Conservation (phyloP, 2,888 invertebrate species). For the Platycheirus albimanus region DNA sequence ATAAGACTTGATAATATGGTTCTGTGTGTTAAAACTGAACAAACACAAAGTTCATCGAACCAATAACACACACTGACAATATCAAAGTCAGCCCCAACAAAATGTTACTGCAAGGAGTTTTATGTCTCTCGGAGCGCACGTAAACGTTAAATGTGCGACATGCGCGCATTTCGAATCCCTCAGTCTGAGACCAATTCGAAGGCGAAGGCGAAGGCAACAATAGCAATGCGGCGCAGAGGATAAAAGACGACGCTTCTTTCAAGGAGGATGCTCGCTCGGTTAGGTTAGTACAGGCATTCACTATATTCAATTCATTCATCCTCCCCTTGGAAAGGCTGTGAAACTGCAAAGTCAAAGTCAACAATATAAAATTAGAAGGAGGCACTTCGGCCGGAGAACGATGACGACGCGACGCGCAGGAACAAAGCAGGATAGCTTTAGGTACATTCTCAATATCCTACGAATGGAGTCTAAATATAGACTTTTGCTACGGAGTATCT, state of each 20-base stretch:
- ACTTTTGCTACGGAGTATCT: not conserved
- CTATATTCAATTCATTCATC: constrained; percentile 22
- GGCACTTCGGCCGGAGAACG: constrained; percentile 13
- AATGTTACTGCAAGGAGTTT: constrained; percentile 50
- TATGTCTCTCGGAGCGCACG: not conserved
- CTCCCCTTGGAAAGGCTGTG: constrained; percentile 51
- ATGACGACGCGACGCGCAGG: constrained; percentile 32
- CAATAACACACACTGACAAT: constrained; percentile 10
- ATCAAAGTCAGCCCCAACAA: constrained; percentile 29
- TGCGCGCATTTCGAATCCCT: constrained; percentile 44
- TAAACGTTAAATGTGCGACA: not conserved
- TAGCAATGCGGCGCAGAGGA: constrained; percentile 30
- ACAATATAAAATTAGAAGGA: constrained; percentile 68
- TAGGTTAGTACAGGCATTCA: too few species aligned
- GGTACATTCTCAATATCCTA: constrained; percentile 53
- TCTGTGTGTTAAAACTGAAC: constrained; percentile 32
- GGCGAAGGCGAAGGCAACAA: constrained; percentile 19
- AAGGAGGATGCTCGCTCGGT: constrained; percentile 36
- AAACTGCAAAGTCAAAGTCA: constrained; percentile 42
- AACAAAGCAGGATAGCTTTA: constrained; percentile 69
- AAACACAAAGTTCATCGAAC: constrained; percentile 59
- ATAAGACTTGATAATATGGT: not conserved
- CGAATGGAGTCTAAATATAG: constrained; percentile 62
- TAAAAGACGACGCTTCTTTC: constrained; percentile 7
- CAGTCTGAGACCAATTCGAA: constrained; percentile 17